phyloP scores from a whole-genome alignment of 2,888 invertebrate genomes.

The Apodemia mormo region DNA sequence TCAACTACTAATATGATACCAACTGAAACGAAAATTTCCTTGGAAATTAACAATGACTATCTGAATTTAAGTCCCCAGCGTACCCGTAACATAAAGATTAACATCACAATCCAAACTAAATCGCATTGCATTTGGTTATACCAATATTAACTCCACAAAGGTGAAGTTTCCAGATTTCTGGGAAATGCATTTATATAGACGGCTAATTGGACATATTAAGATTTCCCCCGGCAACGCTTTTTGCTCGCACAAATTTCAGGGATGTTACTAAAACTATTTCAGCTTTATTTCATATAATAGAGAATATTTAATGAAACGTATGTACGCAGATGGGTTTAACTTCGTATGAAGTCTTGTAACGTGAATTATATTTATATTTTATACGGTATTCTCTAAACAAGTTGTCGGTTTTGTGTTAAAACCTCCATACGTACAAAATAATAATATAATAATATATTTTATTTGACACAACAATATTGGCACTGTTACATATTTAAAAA shows the following conservation, averaged over 20 bases:
- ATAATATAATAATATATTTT: too few relatives aligned
- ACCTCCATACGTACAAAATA: too few relatives aligned
- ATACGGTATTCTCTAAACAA: too few relatives aligned
- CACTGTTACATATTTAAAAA: too few relatives aligned
- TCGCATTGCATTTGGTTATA: slow-evolving; percentile 14
- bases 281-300: slow-evolving; percentile 20
- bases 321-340: not conserved
- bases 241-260: slow-evolving; percentile 11
- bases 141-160: slow-evolving; percentile 24
- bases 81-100: slow-evolving; percentile 1
- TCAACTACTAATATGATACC: too few relatives aligned
- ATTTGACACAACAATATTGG: too few relatives aligned
- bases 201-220: slow-evolving; percentile 22
- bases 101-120: slow-evolving; percentile 19
- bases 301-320: slow-evolving; percentile 8
- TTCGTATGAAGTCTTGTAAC: not conserved
- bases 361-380: not conserved
- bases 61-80: not conserved
- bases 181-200: slow-evolving; percentile 24
- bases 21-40: not conserved
- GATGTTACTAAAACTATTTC: slow-evolving; percentile 10
- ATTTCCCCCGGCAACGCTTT: slow-evolving; percentile 21
- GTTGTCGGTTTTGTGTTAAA: too few relatives aligned
- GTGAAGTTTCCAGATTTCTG: slow-evolving; percentile 20
- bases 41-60: not conserved